Conservation (phyloP, 2,797 vertebrate species). For the Pampus argenteus region DNA sequence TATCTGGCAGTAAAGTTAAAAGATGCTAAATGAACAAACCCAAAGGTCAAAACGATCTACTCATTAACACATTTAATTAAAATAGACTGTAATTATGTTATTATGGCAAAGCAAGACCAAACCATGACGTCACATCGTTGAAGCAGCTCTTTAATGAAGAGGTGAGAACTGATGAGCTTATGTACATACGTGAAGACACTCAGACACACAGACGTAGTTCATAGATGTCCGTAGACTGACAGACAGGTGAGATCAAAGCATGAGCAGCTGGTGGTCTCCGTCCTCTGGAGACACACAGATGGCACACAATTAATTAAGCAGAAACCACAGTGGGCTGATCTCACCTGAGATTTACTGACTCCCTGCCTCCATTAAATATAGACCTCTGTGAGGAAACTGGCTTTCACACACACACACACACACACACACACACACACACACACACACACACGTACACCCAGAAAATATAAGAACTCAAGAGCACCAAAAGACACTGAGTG, state of each 20-base stretch:
- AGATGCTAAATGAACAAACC: no score
- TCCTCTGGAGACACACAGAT: conserved; percentile 79
- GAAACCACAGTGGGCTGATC: conserved; percentile 71
- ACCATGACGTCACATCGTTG: background rate
- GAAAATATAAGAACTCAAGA: conserved; percentile 15
- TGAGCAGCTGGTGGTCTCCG: conserved; percentile 74
- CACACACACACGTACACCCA: conserved; percentile 1
- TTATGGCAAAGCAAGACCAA: background rate
- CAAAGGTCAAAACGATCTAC: background rate
- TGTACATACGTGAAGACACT: conserved; percentile 2
- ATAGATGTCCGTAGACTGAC: conserved; percentile 8
- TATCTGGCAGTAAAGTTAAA: background rate
- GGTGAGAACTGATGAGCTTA: conserved; percentile 44
- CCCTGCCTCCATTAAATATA: conserved; percentile 53
- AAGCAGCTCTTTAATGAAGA: conserved; percentile 29
- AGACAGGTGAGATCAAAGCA: conserved; percentile 80
- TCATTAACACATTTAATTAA: background rate
- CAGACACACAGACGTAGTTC: conserved; percentile 29
- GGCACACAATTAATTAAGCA: conserved; percentile 81
- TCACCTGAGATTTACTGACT: conserved; percentile 70
- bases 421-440: conserved; percentile 19
- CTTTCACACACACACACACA: conserved; percentile 8
- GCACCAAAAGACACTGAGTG: conserved; percentile 26
- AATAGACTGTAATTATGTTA: background rate
- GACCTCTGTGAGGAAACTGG: conserved; percentile 50